Evolutionary conservation across 1,140 invertebrate species (phyloP).

Genomic region (Thaumetopoea pityocampa): DNA sequence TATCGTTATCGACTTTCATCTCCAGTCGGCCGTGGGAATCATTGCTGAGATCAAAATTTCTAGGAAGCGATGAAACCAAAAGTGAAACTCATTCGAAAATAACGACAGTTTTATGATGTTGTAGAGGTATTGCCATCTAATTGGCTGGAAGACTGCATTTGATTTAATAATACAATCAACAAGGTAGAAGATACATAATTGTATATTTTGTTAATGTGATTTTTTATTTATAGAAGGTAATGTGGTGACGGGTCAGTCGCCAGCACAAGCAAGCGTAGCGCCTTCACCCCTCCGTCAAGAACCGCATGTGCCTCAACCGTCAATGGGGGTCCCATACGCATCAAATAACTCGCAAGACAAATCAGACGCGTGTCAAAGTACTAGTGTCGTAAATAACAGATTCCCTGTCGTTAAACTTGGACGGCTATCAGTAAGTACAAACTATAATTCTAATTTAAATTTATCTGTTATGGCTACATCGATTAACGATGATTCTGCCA

Average conservation of each 20-base stretch:
- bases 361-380: constrained; percentile 52
- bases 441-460: constrained; percentile 1
- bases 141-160: too few species aligned
- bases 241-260: constrained; percentile 74
- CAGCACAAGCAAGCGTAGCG: constrained; percentile 76
- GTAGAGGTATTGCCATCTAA: too few species aligned
- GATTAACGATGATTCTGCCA: too few species aligned
- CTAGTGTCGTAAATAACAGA: constrained; percentile 59
- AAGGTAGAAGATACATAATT: too few species aligned
- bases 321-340: constrained; percentile 70
- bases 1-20: too few species aligned
- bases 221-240: constrained; percentile 48
- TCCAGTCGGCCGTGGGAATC: too few species aligned
- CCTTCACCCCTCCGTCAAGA: constrained; percentile 69
- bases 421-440: constrained; percentile 55
- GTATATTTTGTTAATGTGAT: not conserved
- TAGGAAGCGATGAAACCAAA: too few species aligned
- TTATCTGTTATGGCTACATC: too few species aligned
- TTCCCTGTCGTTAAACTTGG: constrained; percentile 65
- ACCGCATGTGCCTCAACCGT: constrained; percentile 71
- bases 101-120: too few species aligned
- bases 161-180: too few species aligned
- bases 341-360: constrained; percentile 51
- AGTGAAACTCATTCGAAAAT: too few species aligned
- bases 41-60: too few species aligned